These are phyloP conservation scores for Acrobasis repandana DNA, from an alignment of 2,888 invertebrate species.

Conservation along the genomic window DNA sequence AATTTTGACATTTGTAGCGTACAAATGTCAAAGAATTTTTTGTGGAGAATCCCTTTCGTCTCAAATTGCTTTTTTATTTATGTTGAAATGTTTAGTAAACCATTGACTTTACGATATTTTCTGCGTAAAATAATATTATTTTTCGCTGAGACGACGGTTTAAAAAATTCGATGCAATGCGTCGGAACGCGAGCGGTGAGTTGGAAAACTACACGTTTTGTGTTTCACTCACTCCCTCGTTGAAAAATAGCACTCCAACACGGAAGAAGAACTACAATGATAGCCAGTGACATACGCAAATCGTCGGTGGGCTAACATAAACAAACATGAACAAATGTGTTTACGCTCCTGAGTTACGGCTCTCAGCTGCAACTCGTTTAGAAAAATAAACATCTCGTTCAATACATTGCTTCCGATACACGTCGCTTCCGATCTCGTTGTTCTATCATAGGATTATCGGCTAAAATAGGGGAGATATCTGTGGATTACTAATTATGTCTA, in stretches of 20 bases:
- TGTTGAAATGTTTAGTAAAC: too few relatives aligned
- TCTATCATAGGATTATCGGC: conserved; percentile 3
- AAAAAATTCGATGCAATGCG: too few relatives aligned
- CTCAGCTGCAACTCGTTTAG: conserved; percentile 8
- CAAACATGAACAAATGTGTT: conserved; percentile 18
- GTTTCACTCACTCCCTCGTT: too few relatives aligned
- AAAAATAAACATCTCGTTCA: conserved; percentile 7
- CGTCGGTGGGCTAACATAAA: conserved; percentile 12
- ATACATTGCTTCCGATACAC: background rate
- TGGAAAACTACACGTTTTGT: too few relatives aligned
- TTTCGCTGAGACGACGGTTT: too few relatives aligned
- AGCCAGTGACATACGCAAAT: conserved; percentile 16
- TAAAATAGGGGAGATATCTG: background rate
- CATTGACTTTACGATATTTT: too few relatives aligned
- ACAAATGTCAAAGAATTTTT: too few relatives aligned
- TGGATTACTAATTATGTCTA: background rate
- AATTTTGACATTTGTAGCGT: too few relatives aligned
- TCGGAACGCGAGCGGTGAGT: too few relatives aligned
- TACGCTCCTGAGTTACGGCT: conserved; percentile 12
- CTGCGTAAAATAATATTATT: too few relatives aligned
- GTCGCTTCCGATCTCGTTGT: background rate
- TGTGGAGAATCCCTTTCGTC: too few relatives aligned
- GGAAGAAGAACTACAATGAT: background rate
- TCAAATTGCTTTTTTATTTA: too few relatives aligned
- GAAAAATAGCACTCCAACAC: background rate